Base-by-base conservation (phyloP, 2,113 vertebrate genomes). In the Bos javanicus region DNA sequence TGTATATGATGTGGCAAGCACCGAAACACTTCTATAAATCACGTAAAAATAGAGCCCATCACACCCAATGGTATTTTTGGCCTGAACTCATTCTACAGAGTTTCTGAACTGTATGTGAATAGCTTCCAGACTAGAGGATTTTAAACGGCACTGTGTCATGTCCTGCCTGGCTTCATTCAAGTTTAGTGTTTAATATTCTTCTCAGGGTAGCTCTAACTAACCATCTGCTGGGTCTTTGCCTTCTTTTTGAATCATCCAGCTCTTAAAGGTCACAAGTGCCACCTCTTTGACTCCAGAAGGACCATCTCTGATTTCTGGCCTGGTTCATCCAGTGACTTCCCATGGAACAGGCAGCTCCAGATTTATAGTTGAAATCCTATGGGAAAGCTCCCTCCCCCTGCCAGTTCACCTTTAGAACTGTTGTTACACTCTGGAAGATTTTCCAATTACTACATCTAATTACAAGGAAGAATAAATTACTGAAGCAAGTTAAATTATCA, bases 381-480 rank as follows among this genome's bases (percentile, higher is more conserved):
- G 84, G 95, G 71, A 60, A 74, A 12, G 39, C 67, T 67, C 54
- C 86, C 56, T 13, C 64, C 93, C 39, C 6, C 26, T 46, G 60
- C 91, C 94, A 80, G 96, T 90, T 97, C 96, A 96, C 98, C 97
- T 97, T 96, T 23, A 36, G 84, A 98, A 54, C 89, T 98, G 97
- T 98, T 97, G 97, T 96, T 95, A 97, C 84, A 96, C 97, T 97
- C 96, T 95, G 93, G 59, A 97, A 98, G 88, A 98, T 98, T 98
- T 98, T 97, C 96, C 96, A 98, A 97, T 98, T 96, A 98, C 97
- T 96, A 88, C 91, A 92, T 95, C 90, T 97, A 98, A 98, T 98
- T 98, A 98, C 84, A 95, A 96, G 97, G 90, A 92, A 97, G 98
- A 97, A 96, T 97, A 98, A 98, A 98, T 98, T 98, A 97, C 97